Base-by-base conservation (phyloP, 2,888 invertebrate species). In the Parnassius smintheus region DNA sequence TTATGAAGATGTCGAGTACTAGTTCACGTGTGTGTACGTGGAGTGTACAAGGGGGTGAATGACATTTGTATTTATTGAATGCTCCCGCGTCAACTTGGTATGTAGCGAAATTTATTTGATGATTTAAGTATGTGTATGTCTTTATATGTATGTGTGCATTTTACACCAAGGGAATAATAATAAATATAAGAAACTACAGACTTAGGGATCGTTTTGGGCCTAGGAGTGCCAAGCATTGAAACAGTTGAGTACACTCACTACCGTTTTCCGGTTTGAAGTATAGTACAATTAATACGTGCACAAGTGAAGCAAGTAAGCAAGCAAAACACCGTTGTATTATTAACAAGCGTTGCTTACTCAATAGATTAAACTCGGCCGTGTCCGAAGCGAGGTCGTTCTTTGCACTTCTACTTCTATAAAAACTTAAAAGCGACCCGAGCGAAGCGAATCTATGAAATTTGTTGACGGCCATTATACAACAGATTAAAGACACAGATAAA, bases 321-420 rank as follows among this genome's bases (percentile, higher is more conserved):
- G 35, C 7, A 35, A 35, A 35, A 35, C 4, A 35, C 35, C 7
- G 35, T 35, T 35, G 35, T 1, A 50, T 59, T 59, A 59, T 52
- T 48, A 41, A 59, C 13, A 35, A 48, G 18, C 25, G 44, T 35
- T n/a, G 12, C 18, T 13, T 13, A 45, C 44, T 22, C 49, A 11
- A 8, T 13, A 8, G 57, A n/a, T 35, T 13, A 13, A n/a, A 42
- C 25, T 35, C 51, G 56, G 18, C 61, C 61, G 35, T 61, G 61
- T 56, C 56, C 61, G 61, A 9, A 41, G 56, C 35, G 61, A 56
- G 61, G 61, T 61, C 61, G 61, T 61, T 59, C 60, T 8, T 49
- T 13, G 49, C 44, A 11, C 56, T 10, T 13, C 8, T 22, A 22
- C n/a, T 18, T 13, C 44, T 50, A 52, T 51, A 62, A 57, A 57